phyloP scores from a whole-genome alignment of 2,888 invertebrate species.

The Stenotaenia linearis region DNA sequence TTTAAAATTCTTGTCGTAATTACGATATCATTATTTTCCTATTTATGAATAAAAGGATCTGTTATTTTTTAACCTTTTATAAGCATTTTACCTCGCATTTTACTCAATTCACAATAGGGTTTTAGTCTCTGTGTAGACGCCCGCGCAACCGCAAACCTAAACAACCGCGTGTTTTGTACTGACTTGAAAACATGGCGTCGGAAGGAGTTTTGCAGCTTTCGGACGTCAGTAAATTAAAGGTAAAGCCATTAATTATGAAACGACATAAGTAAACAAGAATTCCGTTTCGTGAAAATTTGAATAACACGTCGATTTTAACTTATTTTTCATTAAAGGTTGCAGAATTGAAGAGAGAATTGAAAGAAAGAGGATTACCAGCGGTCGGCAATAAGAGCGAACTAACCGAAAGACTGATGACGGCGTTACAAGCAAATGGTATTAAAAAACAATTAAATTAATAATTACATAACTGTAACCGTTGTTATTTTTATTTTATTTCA shows the following conservation, averaged over 20 bases:
- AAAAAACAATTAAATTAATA: neutral
- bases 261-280: neutral
- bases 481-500: neutral
- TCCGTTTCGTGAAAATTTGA: no score
- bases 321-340: neutral
- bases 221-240: neutral
- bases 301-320: neutral
- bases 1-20: no score
- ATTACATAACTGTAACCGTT: neutral
- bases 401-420: neutral
- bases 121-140: neutral
- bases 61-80: no score
- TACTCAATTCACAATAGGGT: neutral
- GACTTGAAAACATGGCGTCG: neutral
- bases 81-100: no score
- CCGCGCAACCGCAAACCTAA: neutral
- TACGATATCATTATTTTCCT: no score
- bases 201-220: neutral
- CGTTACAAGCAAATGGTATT: neutral
- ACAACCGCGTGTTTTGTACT: neutral
- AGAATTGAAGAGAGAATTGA: neutral
- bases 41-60: no score
- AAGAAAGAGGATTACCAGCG: neutral
- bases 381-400: neutral
- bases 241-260: neutral